Conservation (phyloP, 2,888 invertebrate genomes). For the Opisthograptis luteolata region DNA sequence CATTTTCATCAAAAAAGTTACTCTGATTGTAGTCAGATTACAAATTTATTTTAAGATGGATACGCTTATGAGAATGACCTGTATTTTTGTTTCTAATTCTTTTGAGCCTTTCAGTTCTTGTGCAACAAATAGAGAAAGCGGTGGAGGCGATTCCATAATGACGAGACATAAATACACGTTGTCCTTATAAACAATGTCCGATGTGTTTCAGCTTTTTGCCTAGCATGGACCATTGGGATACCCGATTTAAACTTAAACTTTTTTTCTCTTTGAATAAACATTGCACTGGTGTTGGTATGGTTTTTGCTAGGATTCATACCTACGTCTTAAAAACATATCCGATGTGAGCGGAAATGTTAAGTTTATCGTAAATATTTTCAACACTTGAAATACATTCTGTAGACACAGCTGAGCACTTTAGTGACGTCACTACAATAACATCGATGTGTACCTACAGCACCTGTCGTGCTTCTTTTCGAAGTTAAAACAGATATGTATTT, state of each 20-base stretch:
- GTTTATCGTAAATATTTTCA: slow-evolving; percentile 4
- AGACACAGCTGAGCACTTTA: not conserved
- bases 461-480: too few species aligned
- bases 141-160: not conserved
- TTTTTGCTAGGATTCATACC: slow-evolving; percentile 30
- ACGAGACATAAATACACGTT: slow-evolving; percentile 8
- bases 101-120: slow-evolving; percentile 8
- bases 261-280: slow-evolving; percentile 32
- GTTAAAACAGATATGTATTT: too few species aligned
- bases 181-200: slow-evolving; percentile 16
- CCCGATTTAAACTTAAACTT: slow-evolving; percentile 14
- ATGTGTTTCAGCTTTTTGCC: slow-evolving; percentile 34
- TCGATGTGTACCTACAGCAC: too few species aligned
- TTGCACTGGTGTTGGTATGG: slow-evolving; percentile 43
- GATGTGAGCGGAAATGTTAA: slow-evolving; percentile 4
- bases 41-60: slow-evolving; percentile 12
- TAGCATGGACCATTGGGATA: slow-evolving; percentile 44
- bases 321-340: not conserved
- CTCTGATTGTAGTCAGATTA: slow-evolving; percentile 7
- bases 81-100: slow-evolving; percentile 1
- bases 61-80: slow-evolving; percentile 14
- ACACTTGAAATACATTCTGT: slow-evolving; percentile 8
- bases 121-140: slow-evolving; percentile 1
- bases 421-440: too few species aligned
- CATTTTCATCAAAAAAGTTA: not conserved